Evolutionary conservation across 2,113 vertebrate genomes (phyloP), one percentile per base, ranked within the genome.

Genomic region (Sorex fumeus): DNA sequence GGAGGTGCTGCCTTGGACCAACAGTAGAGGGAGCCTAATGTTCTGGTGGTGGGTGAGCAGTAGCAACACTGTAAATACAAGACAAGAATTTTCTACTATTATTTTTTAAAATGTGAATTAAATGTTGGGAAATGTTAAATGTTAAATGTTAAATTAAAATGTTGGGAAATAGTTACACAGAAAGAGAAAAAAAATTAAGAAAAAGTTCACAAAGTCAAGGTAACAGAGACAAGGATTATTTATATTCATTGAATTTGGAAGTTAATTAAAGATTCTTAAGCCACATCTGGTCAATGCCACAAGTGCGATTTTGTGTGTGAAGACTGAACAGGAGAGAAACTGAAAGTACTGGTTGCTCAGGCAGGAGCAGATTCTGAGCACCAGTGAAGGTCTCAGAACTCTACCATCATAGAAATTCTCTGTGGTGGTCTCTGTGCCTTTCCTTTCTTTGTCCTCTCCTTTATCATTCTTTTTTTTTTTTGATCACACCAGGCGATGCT

Each of bases 161-260:
- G 9, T n/a, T 30, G 27, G n/a, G 66, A 64, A 79, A 30, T 34
- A 86, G 79, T 36, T 80, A 60, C 32, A 50, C 27, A 50, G 15
- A 66, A 81, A 80, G 8, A 66, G n/a, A 45, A 15, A 53, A 40
- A 87, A 25, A n/a, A 47, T 80, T 10, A 50, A 50, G 34, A 60
- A 79, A 79, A 32, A 3, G 1, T 9, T 30, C 19, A 18, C 19
- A 4, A 75, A 53, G 27, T n/a, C 43, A 66, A 21, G 18, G 6
- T 4, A 53, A 40, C 18, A 91, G 32, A 53, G 34, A 43, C 27
- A 28, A n/a, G 12, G 32, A 40, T 9, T 70, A 16, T 32, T 45
- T 7, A 70, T 60, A 28, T 64, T 74, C 84, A 74, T 76, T 72
- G 84, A 45, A 86, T 36, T 36, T 67, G 47, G 88, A 83, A 80